Evolutionary conservation across 2,113 vertebrate genomes (phyloP), one percentile per base, ranked within the genome.

Genomic region (Macquaria ambigua): DNA sequence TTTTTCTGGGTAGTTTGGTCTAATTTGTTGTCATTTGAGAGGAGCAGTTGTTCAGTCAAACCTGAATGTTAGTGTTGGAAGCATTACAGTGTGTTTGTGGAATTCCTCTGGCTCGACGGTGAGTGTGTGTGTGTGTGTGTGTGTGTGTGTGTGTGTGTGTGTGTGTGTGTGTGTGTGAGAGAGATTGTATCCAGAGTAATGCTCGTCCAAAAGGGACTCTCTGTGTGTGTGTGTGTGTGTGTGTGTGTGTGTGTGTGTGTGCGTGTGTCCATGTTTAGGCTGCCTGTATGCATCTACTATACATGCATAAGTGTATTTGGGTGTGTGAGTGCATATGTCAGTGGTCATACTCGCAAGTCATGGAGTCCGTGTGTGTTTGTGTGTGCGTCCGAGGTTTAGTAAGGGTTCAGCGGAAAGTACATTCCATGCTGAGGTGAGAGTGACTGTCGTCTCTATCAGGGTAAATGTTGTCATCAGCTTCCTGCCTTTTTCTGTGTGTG

Each of bases 351-450:
- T 25, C 1, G 15, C 18, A 41, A 59, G 52, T 55, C 53, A 52
- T n/a, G 1, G 11, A 21, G 53, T 63, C 11, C 6, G 18, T 62
- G 68, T 48, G 10, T 28, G 68, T 69, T 9, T 77, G 53, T 75
- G 8, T 64, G 15, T 64, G 15, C 52, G 50, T 71, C 5, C n/a
- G 16, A 55, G 73, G 70, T 66, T 76, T 73, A 59, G 11, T 81
- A 43, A 25, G 72, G 41, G 66, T 76, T 77, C 56, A 79, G 23
- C 5, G 52, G 68, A 77, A 77, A 83, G 52, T 55, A 80, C 89
- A 89, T 90, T 89, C 84, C 75, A 73, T 12, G 52, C 69, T 31
- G 75, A 87, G 85, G 79, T 87, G 89, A 87, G 74, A 87, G 68
- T 81, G 59, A 85, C 41, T 46, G 61, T 67, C 41, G 59, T 48